Evolutionary conservation across 2,113 vertebrate species (phyloP).

Genomic region (Axis porcinus): DNA sequence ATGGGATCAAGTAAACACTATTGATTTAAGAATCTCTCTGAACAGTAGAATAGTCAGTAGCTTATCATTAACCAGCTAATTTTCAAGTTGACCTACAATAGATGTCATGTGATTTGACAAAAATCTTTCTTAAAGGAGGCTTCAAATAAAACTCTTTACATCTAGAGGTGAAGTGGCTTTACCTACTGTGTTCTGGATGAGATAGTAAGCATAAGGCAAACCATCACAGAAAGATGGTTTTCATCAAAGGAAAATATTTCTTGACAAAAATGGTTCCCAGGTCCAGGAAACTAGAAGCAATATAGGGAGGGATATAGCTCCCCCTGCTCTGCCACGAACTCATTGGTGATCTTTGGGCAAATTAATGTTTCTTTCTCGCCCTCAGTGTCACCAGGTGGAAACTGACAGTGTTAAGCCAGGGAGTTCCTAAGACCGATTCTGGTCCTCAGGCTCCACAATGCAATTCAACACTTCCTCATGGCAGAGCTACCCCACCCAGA

Average conservation of each 20-base stretch:
- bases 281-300: not conserved
- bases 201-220: not conserved
- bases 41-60: not conserved
- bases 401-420: not conserved
- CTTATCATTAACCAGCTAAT: not conserved
- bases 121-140: not conserved
- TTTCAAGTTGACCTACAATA: not conserved
- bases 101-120: not conserved
- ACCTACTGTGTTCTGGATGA: not conserved
- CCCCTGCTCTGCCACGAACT: not conserved
- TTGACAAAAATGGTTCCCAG: not conserved
- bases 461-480: accelerated
- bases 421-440: not conserved
- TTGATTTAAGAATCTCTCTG: not conserved
- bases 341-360: not conserved
- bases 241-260: not conserved
- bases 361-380: not conserved
- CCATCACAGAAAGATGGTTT: not conserved
- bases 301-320: not conserved
- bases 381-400: not conserved
- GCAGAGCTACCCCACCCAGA: not conserved
- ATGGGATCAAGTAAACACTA: not conserved
- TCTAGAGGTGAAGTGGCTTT: not conserved
- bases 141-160: not conserved
- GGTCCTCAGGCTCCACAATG: not conserved